Percentiles rank a stretch among this genome's conserved stretches.
Evolutionary conservation across 2,888 invertebrate species (phyloP).

Genomic region (Pseudoips prasinana): DNA sequence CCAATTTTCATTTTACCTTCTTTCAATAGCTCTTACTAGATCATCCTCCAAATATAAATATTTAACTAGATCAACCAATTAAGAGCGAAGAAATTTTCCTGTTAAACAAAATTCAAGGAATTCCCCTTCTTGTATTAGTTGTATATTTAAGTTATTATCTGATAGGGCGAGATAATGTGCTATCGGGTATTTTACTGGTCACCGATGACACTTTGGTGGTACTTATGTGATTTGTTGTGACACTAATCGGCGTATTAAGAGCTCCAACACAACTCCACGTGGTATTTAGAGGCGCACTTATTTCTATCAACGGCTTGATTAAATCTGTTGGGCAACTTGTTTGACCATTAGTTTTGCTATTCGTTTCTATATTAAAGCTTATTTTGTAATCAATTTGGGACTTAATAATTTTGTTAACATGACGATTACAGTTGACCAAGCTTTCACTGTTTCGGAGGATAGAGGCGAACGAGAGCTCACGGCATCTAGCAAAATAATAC

Average conservation of each 20-base stretch:
- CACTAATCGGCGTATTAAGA: not conserved
- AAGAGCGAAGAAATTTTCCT: constrained; percentile 1
- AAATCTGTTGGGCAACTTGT: too few species aligned
- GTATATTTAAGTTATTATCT: constrained; percentile 7
- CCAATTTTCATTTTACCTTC: too few species aligned
- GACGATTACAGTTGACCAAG: too few species aligned
- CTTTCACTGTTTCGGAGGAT: too few species aligned
- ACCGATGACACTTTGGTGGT: constrained; percentile 5
- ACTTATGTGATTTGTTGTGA: constrained; percentile 9
- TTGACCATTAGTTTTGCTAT: too few species aligned
- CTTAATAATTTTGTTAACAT: too few species aligned
- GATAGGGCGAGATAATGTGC: constrained; percentile 9
- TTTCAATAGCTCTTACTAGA: too few species aligned
- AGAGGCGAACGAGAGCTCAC: too few species aligned
- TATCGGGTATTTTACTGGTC: constrained; percentile 10
- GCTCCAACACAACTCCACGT: constrained; percentile 4
- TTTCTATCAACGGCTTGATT: constrained; percentile 3
- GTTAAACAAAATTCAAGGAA: not conserved
- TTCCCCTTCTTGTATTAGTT: not conserved
- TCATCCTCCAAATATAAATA: too few species aligned
- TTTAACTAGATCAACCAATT: not conserved
- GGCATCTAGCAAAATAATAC: too few species aligned
- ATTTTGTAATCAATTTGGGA: too few species aligned
- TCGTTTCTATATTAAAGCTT: constrained; percentile 3
- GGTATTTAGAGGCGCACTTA: constrained; percentile 5